phyloP scores from a whole-genome alignment of 2,888 invertebrate genomes.

The Conus canariensis region DNA sequence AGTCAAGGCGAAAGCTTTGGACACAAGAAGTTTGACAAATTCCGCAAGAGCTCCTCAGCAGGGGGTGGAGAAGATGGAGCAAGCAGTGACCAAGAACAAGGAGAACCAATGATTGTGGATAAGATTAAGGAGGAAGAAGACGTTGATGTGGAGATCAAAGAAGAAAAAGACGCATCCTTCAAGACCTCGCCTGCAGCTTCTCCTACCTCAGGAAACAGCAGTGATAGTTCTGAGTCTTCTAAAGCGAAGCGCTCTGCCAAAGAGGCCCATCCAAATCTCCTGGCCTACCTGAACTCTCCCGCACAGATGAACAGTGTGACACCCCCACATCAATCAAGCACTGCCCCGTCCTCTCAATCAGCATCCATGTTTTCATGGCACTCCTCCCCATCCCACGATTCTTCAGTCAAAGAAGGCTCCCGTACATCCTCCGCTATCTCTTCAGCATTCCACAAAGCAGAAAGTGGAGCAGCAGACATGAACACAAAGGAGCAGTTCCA shows the following conservation, averaged over 20 bases:
- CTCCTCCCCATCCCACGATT: constrained; percentile 3
- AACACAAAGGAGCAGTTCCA: constrained; percentile 56
- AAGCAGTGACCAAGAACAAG: constrained; percentile 29
- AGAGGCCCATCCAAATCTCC: constrained; percentile 72
- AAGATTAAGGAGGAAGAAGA: constrained; percentile 42
- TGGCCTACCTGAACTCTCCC: constrained; percentile 66
- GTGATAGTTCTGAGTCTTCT: constrained; percentile 11
- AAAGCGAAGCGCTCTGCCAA: constrained; percentile 60
- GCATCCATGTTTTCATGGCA: constrained; percentile 10
- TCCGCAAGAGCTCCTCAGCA: constrained; percentile 59
- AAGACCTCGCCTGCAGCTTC: constrained; percentile 20
- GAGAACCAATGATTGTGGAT: constrained; percentile 25
- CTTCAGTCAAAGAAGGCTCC: background rate
- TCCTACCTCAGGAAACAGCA: background rate
- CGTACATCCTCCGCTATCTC: background rate
- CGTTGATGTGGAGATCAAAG: constrained; percentile 34
- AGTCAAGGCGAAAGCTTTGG: constrained; percentile 48
- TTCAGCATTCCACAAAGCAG: background rate
- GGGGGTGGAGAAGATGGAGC: constrained; percentile 32
- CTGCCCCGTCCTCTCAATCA: constrained; percentile 1
- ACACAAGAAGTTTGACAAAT: constrained; percentile 74
- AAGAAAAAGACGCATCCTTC: constrained; percentile 1
- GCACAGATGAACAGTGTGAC: background rate
- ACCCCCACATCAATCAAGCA: background rate
- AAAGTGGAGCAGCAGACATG: background rate